A percentile compares a stretch with the other conserved stretches of the same genome.
phyloP scores from a whole-genome alignment of 2,888 invertebrate genomes.

The Alsophila aescularia region DNA sequence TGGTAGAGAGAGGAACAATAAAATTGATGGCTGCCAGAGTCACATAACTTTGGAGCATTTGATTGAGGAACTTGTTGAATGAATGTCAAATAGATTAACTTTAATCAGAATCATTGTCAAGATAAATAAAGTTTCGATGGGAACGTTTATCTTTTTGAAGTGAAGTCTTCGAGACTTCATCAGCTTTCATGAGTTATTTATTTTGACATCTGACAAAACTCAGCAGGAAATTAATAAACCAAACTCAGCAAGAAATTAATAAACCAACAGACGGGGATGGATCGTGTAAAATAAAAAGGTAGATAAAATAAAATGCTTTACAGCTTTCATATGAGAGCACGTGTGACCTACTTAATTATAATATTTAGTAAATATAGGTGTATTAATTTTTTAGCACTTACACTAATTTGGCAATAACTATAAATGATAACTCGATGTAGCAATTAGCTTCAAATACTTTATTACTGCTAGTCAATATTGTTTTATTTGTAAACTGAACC shows the following conservation, averaged over 20 bases:
- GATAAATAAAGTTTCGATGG: slow-evolving; percentile 16
- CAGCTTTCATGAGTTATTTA: not conserved
- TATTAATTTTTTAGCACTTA: too few relatives aligned
- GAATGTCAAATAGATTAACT: slow-evolving; percentile 15
- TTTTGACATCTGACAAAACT: slow-evolving; percentile 7
- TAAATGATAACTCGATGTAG: too few relatives aligned
- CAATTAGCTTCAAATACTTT: too few relatives aligned
- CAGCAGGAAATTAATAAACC: not conserved
- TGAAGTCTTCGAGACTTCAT: not conserved
- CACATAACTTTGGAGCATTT: not conserved
- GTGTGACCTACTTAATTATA: too few relatives aligned
- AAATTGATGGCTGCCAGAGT: not conserved
- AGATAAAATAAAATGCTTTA: not conserved
- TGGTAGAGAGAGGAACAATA: too few relatives aligned
- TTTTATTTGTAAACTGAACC: too few relatives aligned
- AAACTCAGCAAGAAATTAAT: not conserved
- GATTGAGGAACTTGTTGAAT: slow-evolving; percentile 11
- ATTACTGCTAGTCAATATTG: too few relatives aligned
- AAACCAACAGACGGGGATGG: not conserved
- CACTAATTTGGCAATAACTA: too few relatives aligned
- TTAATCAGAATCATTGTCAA: not conserved
- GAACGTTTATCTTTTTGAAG: slow-evolving; percentile 14
- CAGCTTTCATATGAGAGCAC: too few relatives aligned
- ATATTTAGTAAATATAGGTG: too few relatives aligned
- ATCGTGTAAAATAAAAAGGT: not conserved